Evolutionary conservation across 2,888 invertebrate genomes (phyloP).

Genomic region (Cetonia aurata): DNA sequence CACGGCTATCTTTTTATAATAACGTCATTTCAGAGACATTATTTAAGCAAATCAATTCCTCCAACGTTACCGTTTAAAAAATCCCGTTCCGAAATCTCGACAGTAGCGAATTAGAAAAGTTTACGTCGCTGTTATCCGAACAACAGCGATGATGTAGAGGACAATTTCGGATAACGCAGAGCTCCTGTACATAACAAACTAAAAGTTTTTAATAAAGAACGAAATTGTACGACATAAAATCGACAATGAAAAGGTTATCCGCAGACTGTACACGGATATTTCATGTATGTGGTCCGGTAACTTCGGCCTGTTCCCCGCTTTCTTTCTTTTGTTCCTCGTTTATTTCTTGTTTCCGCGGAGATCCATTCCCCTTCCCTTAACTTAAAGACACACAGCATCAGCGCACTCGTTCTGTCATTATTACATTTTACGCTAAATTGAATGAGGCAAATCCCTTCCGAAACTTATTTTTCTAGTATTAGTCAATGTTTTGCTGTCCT

Average conservation of each 20-base stretch:
- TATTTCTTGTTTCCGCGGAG: background rate
- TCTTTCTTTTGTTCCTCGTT: background rate
- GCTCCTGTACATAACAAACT: conserved; percentile 3
- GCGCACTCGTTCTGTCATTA: background rate
- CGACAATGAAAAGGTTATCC: conserved; percentile 9
- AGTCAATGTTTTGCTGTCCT: background rate
- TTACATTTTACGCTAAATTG: conserved; percentile 11
- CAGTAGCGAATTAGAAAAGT: conserved; percentile 29
- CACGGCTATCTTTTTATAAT: too few relatives aligned
- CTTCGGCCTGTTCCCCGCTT: background rate
- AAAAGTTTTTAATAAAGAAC: conserved; percentile 34
- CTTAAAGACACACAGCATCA: background rate
- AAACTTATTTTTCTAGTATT: conserved; percentile 18
- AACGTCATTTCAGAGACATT: background rate
- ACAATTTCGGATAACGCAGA: conserved; percentile 8
- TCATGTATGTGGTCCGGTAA: conserved; percentile 6
- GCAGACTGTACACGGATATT: conserved; percentile 5
- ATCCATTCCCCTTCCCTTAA: background rate
- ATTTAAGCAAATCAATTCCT: conserved; percentile 14
- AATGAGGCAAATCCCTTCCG: background rate
- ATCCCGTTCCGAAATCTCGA: conserved; percentile 11
- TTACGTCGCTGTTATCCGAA: conserved; percentile 2
- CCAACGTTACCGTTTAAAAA: conserved; percentile 12
- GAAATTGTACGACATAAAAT: conserved; percentile 27
- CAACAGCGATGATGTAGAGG: conserved; percentile 13